Evolutionary conservation across 92 coral and sea anemone species (phyloP).

Genomic region (Pocillopora meandrina): DNA sequence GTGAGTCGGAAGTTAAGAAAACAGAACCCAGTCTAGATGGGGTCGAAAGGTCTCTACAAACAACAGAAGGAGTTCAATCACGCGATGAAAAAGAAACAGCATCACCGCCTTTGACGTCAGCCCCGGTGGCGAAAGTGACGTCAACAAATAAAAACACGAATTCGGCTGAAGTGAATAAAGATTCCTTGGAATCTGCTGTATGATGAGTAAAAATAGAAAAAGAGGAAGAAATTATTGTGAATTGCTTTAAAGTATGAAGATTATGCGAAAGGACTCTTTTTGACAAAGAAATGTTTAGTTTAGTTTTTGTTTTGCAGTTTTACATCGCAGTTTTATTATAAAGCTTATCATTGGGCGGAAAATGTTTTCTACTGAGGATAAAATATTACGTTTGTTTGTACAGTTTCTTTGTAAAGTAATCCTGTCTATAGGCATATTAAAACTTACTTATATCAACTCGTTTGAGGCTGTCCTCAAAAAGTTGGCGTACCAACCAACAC

Average conservation of each 20-base stretch:
- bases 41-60: neutral
- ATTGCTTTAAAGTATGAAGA: neutral
- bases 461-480: too few species aligned
- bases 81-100: conserved; percentile 2
- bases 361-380: neutral
- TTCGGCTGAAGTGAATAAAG: conserved; percentile 23
- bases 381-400: neutral
- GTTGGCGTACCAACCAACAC: too few species aligned
- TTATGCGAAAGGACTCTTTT: neutral
- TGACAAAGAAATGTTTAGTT: neutral
- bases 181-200: conserved; percentile 49
- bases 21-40: conserved; percentile 3
- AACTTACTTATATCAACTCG: too few species aligned
- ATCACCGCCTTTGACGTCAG: neutral
- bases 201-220: neutral
- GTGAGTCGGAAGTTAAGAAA: neutral
- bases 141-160: neutral
- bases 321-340: neutral
- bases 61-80: neutral
- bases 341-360: neutral
- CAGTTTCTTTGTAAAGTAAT: too few species aligned
- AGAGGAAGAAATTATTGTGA: neutral
- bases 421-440: too few species aligned
- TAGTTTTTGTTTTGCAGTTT: neutral
- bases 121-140: conserved; percentile 7